Percentiles rank a stretch among this genome's conserved stretches.
Evolutionary conservation across 1,140 invertebrate genomes (phyloP).

Genomic region (Solenopsis invicta): DNA sequence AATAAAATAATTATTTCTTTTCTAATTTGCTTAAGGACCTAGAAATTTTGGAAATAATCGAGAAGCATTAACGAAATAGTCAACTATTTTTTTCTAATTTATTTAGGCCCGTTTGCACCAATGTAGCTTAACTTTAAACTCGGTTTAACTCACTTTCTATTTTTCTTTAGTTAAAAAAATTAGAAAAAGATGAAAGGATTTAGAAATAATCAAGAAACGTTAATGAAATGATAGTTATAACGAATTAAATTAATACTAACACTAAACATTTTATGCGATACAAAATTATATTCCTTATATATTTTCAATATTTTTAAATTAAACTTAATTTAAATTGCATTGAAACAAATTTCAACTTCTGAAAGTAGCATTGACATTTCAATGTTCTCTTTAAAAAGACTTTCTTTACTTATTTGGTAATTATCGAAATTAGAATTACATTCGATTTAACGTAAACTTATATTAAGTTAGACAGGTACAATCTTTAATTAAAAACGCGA

Average conservation of each 20-base stretch:
- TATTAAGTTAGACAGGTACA: neutral
- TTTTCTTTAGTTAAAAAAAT: no score
- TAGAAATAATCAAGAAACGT: neutral
- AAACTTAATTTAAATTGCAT: neutral
- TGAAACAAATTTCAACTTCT: neutral
- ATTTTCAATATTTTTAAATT: neutral
- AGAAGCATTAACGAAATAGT: neutral
- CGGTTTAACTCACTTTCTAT: no score
- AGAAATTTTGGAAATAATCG: neutral
- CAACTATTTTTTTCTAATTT: neutral
- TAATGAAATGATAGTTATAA: neutral
- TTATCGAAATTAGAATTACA: neutral
- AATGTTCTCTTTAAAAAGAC: neutral
- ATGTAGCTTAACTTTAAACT: no score
- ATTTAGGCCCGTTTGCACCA: neutral
- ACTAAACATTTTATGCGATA: neutral
- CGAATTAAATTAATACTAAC: neutral
- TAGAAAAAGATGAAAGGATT: neutral
- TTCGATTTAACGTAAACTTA: neutral
- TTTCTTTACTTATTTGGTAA: slow-evolving; percentile 1
- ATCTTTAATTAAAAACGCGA: neutral
- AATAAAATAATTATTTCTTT: neutral
- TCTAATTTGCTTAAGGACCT: neutral
- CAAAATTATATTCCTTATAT: neutral
- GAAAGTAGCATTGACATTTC: neutral